These are phyloP conservation scores for Caenorhabditis uteleia DNA, from an alignment of 2,888 invertebrate genomes.

Conservation along the genomic window DNA sequence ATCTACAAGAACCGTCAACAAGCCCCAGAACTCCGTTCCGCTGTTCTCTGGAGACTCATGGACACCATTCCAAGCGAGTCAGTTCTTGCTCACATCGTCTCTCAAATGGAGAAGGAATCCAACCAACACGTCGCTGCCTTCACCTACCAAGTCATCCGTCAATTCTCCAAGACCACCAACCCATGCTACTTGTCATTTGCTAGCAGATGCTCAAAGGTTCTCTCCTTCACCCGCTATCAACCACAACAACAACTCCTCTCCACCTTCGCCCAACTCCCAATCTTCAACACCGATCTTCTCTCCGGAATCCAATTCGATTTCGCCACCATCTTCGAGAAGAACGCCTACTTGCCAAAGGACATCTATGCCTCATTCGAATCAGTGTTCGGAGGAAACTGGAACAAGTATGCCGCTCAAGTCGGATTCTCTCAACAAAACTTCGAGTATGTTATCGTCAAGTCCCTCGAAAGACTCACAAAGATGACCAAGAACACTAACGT, in stretches of 20 bases:
- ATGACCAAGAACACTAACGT: slow-evolving; percentile 37
- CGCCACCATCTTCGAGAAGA: slow-evolving; percentile 53
- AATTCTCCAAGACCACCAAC: slow-evolving; percentile 50
- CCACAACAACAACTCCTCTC: slow-evolving; percentile 35
- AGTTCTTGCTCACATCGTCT: slow-evolving; percentile 57
- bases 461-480: slow-evolving; percentile 26
- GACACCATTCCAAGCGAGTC: slow-evolving; percentile 51
- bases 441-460: slow-evolving; percentile 39
- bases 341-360: slow-evolving; percentile 53
- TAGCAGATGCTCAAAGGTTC: slow-evolving; percentile 28
- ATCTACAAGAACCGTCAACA: slow-evolving; percentile 57
- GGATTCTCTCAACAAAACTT: slow-evolving; percentile 58
- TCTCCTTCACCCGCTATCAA: slow-evolving; percentile 41
- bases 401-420: slow-evolving; percentile 46
- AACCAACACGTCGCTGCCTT: slow-evolving; percentile 57
- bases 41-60: slow-evolving; percentile 57
- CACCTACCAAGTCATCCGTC: slow-evolving; percentile 48
- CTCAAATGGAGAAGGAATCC: slow-evolving; percentile 50
- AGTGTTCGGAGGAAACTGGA: slow-evolving; percentile 57
- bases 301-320: slow-evolving; percentile 52
- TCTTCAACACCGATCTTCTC: slow-evolving; percentile 46
- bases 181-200: slow-evolving; percentile 52
- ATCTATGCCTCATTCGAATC: slow-evolving; percentile 52
- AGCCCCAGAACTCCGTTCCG: slow-evolving; percentile 56
- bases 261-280: slow-evolving; percentile 42